Evolutionary conservation across 2,888 invertebrate genomes (phyloP), one percentile per base, ranked within the genome.

Genomic region (Adelognathus sp.): DNA sequence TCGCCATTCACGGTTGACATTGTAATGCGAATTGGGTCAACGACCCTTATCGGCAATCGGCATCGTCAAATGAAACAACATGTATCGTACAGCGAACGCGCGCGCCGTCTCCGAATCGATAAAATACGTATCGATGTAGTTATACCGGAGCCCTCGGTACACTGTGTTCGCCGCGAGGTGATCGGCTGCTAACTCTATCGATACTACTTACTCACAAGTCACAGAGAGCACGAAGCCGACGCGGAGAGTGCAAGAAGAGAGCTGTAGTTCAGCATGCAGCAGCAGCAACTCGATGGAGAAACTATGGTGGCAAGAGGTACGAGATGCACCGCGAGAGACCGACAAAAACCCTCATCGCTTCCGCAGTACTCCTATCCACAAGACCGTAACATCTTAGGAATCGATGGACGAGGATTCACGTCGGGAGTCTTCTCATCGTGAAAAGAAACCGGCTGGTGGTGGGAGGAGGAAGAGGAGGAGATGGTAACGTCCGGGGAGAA

Each of bases 281-380:
- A 11, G 64, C 41, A 54, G 46, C 54, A 54, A 21, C 50, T 73
- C 29, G 24, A 46, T 52, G 58, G 58, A 54, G 63, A 63, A 61
- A 50, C 63, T 44, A 46, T 56, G 31, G 46, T 39, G 69, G 41
- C 69, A 50, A 50, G 33, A 64, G 52, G 46, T 39, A 63, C 54
- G 61, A 66, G 66, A 72, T 69, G 76, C 66, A 70, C 80, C 75
- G n/a, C n/a, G 72, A 36, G 61, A 46, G 63, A 79, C 72, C 70
- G 58, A 76, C 67, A 52, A 79, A 80, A 77, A 73, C 75, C 61
- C 78, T 83, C 77, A 69, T 82, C 79, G 82, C 86, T 88, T 88
- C 88, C 88, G 87, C 86, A 82, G 81, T 86, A 81, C 84, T 86
- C 80, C 74, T 71, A 74, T 82, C 61, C 85, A 80, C 66, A 72